phyloP scores from a whole-genome alignment of 2,888 invertebrate species.

The Chaetoderma sp. region DNA sequence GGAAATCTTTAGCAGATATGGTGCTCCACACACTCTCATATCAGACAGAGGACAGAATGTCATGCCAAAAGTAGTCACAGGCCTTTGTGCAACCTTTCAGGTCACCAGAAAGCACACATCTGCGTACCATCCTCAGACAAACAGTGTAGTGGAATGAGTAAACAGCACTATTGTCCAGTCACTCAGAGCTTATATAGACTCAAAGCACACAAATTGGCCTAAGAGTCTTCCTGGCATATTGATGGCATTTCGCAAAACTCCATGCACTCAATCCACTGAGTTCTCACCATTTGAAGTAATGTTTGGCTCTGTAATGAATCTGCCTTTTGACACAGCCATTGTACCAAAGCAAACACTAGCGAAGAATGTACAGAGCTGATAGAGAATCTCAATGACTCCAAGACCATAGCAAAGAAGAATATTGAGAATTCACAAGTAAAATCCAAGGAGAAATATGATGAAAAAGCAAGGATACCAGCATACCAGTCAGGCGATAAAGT shows the following conservation, averaged over 20 bases:
- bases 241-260: slow-evolving; percentile 14
- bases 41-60: slow-evolving; percentile 21
- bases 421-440: neutral
- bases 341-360: neutral
- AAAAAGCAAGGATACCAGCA: neutral
- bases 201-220: slow-evolving; percentile 9
- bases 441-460: neutral
- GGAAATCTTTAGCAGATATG: slow-evolving; percentile 24
- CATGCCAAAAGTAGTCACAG: slow-evolving; percentile 15
- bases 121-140: slow-evolving; percentile 21
- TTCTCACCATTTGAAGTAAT: neutral
- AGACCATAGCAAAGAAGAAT: neutral
- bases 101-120: slow-evolving; percentile 15
- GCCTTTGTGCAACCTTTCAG: slow-evolving; percentile 25
- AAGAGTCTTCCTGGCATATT: slow-evolving; percentile 3
- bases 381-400: neutral
- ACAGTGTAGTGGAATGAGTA: slow-evolving; percentile 13
- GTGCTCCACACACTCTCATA: slow-evolving; percentile 16
- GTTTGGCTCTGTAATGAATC: slow-evolving; percentile 8
- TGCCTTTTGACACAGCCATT: slow-evolving; percentile 3
- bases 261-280: neutral
- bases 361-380: neutral
- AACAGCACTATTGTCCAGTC: slow-evolving; percentile 17
- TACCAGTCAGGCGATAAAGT: neutral
- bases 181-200: slow-evolving; percentile 4